Conservation (phyloP, 2,113 vertebrate genomes). For the Sminthopsis crassicaudata region DNA sequence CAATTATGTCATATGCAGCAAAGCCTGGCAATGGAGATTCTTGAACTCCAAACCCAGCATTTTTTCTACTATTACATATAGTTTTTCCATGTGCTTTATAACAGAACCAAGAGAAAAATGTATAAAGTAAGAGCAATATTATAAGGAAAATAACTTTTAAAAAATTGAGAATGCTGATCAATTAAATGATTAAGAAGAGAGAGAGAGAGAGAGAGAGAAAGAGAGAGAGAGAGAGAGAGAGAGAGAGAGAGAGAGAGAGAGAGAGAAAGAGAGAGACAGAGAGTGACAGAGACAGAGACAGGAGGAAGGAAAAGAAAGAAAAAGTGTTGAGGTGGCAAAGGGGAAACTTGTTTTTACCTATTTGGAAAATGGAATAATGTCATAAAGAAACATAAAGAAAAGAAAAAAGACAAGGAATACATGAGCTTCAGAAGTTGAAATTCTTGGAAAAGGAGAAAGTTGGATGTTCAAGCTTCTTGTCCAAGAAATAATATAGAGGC, state of each 20-base stretch:
- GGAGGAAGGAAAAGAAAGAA: accelerated
- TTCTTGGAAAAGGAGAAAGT: not conserved
- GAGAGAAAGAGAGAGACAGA: accelerated
- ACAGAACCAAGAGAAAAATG: too few species aligned
- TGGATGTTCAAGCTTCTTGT: not conserved
- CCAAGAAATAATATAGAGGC: not conserved
- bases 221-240: too few species aligned
- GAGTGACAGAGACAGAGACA: accelerated
- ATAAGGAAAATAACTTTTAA: too few species aligned
- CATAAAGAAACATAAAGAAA: not conserved
- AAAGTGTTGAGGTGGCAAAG: not conserved
- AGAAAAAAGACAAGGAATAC: not conserved
- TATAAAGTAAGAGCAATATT: too few species aligned
- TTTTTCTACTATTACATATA: not conserved
- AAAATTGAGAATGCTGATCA: too few species aligned
- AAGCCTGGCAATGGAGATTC: not conserved
- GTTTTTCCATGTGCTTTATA: too few species aligned
- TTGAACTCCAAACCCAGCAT: not conserved
- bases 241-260: too few species aligned
- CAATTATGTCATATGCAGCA: not conserved
- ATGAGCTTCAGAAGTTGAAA: not conserved
- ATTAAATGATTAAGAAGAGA: too few species aligned
- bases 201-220: too few species aligned
- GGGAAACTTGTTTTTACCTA: not conserved
- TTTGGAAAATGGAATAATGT: not conserved